phyloP scores from a whole-genome alignment of 2,888 invertebrate species.

The Cryptocheilus praepositus region DNA sequence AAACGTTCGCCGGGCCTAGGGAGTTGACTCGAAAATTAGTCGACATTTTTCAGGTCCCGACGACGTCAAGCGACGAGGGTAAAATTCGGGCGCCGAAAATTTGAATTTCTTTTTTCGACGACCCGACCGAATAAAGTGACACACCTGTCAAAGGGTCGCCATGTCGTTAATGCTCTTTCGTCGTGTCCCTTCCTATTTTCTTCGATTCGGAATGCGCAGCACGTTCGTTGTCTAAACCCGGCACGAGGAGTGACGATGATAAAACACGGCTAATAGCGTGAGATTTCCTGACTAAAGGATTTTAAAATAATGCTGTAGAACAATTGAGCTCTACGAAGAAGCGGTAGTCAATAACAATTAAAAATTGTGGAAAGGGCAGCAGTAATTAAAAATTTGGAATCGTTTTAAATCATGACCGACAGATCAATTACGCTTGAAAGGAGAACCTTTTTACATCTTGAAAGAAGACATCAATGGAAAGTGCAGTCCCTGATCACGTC shows the following conservation, averaged over 20 bases:
- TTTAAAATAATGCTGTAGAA: no score
- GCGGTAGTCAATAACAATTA: no score
- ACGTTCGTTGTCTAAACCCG: slow-evolving; percentile 20
- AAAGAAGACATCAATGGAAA: no score
- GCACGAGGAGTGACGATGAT: not conserved
- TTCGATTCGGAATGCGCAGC: slow-evolving; percentile 34
- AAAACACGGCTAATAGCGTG: slow-evolving; percentile 11
- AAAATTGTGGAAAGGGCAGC: no score
- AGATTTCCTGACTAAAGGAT: no score
- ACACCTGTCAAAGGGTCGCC: slow-evolving; percentile 36
- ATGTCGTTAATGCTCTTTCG: slow-evolving; percentile 24
- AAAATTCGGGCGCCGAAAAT: not conserved
- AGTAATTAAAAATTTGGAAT: no score
- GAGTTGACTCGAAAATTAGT: not conserved
- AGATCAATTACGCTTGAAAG: no score
- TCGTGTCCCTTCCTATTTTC: slow-evolving; percentile 3
- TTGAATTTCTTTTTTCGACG: slow-evolving; percentile 38
- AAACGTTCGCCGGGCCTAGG: not conserved
- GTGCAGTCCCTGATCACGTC: no score
- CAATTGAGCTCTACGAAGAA: no score
- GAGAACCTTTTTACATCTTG: no score
- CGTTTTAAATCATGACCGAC: no score
- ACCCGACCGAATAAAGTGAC: slow-evolving; percentile 20
- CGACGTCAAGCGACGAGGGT: no score
- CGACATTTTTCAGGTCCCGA: slow-evolving; percentile 3